Evolutionary conservation across 30 jellyfish, hydroid and myxozoan genomes (phyloP), one percentile per base, ranked within the genome.

Genomic region (Hydractinia symbiolongicarpus): DNA sequence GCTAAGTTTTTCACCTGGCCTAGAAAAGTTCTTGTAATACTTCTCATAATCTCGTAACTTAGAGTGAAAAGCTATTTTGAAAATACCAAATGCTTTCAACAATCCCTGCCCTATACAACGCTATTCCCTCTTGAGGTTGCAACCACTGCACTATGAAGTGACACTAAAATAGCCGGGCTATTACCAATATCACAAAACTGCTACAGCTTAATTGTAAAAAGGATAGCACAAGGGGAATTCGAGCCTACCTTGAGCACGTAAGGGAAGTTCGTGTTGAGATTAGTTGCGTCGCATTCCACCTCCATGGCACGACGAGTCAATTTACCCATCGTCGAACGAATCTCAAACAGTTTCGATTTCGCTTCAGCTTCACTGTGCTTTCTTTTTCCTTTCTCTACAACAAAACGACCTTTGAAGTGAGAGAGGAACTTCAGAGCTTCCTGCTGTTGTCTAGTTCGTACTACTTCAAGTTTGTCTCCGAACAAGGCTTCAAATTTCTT

Each of bases 381-480:
- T 54, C 99, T 72, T 15, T 51, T 40, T 44, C 87, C 87, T 50
- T 79, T 90, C 79, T 95, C 96, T 11, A 90, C 91, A 79, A 85
- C 87, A 60, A 86, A 95, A 67, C 87, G 83, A 67, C 96, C 98
- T 67, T 90, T 81, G 86, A 89, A 95, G 84, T 87, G 97, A 49
- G 97, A 91, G 88, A 89, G 74, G 73, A 95, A 89, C 62, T 89
- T 91, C 86, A 89, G 60, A 9, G 99, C 96, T 85, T 95, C 97
- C 84, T 89, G 97, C 83, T 95, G 97, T 89, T 94, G 99, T 51
- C 95, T 85, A 9, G 95, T 81, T 77, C 96, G 71, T 57, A 87
- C 97, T 21, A 95, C 97, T 81, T 88, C 97, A 15, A 95, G 88
- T 73, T 95, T 95, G 73, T 90, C 97, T 8, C 97, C 97, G 64